Evolutionary conservation across 2,113 vertebrate genomes (phyloP).

Genomic region (Pteruthius melanotis): DNA sequence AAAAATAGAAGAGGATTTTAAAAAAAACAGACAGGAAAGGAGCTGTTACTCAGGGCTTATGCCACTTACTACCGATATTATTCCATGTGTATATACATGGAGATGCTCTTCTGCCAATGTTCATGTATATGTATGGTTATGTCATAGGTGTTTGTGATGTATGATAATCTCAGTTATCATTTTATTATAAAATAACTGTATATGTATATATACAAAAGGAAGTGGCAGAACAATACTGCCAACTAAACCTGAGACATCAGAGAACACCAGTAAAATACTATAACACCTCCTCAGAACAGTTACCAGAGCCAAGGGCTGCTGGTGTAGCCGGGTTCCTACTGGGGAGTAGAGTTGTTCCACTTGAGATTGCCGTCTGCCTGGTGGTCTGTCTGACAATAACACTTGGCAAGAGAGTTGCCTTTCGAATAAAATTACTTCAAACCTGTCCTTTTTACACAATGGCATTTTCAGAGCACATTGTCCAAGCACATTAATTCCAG

Average conservation of each 20-base stretch:
- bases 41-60: background rate
- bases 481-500: background rate
- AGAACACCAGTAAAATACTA: rapidly evolving
- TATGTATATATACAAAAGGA: background rate
- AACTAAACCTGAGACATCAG: background rate
- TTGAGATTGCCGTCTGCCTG: background rate
- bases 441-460: background rate
- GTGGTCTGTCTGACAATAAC: background rate
- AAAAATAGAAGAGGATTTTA: background rate
- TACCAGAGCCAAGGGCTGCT: background rate
- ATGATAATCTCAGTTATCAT: background rate
- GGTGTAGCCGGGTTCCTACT: rapidly evolving
- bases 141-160: background rate
- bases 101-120: background rate
- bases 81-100: too few relatives aligned
- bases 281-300: background rate
- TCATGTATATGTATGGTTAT: background rate
- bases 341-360: background rate
- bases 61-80: background rate
- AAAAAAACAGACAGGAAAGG: background rate
- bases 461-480: background rate
- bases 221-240: background rate
- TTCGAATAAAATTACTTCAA: background rate
- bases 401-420: background rate
- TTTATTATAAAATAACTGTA: background rate